Conservation (phyloP, 2,888 invertebrate genomes). For the Actias luna region DNA sequence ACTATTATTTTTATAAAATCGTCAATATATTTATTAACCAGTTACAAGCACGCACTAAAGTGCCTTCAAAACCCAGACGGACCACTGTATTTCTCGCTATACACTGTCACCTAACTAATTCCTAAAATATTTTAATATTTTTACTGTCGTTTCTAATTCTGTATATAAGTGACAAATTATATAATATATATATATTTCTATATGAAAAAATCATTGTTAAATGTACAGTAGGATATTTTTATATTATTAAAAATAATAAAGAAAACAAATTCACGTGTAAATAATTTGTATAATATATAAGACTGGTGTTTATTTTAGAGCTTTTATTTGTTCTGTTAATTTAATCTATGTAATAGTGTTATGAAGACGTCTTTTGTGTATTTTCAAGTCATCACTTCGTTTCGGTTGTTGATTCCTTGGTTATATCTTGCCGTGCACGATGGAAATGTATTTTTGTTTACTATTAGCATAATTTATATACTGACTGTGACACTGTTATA, state of each 20-base stretch:
- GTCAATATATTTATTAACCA: background rate
- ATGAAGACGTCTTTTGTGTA: conserved; percentile 60
- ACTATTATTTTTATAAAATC: background rate
- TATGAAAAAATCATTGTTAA: conserved; percentile 70
- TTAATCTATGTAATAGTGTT: conserved; percentile 57
- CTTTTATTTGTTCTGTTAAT: conserved; percentile 75
- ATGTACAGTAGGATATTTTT: conserved; percentile 80
- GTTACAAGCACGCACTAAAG: conserved; percentile 23
- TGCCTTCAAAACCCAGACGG: conserved; percentile 35
- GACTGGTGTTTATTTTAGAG: conserved; percentile 81
- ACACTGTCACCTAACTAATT: conserved; percentile 50
- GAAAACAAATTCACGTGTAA: conserved; percentile 69
- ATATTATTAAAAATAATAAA: conserved; percentile 47
- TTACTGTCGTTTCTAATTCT: conserved; percentile 76
- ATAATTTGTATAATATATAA: conserved; percentile 76
- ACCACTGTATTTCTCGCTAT: conserved; percentile 45
- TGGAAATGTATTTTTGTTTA: background rate
- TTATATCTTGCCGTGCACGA: conserved; percentile 27
- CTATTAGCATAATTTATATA: background rate
- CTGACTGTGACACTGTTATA: background rate
- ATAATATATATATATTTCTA: conserved; percentile 69
- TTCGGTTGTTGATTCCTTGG: conserved; percentile 14
- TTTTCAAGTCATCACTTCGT: conserved; percentile 73
- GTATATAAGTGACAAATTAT: conserved; percentile 66
- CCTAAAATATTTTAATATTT: conserved; percentile 76